A percentile compares a stretch with the other conserved stretches of the same genome.
Conservation (phyloP, 2,888 invertebrate species). For the Andrena fulva region DNA sequence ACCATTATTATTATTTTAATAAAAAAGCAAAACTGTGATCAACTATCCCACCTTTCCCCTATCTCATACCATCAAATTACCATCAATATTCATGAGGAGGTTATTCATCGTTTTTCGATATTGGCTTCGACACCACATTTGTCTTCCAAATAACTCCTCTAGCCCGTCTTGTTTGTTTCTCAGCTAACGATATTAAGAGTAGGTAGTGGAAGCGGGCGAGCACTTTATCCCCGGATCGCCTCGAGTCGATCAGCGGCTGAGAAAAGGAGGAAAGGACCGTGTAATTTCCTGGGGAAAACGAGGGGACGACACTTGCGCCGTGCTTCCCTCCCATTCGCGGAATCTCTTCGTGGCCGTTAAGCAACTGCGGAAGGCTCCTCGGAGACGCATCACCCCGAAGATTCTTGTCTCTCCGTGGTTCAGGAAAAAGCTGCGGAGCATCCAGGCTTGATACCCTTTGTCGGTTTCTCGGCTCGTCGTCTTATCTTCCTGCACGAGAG, state of each 20-base stretch:
- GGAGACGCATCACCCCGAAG: constrained; percentile 50
- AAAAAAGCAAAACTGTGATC: no score
- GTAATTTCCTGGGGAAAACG: constrained; percentile 34
- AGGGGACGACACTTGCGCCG: constrained; percentile 24
- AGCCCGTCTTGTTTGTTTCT: constrained; percentile 3
- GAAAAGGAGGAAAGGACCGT: constrained; percentile 11
- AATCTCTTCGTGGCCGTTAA: constrained; percentile 14
- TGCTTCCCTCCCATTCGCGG: constrained; percentile 35
- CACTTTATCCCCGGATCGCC: constrained; percentile 4
- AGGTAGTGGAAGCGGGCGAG: neutral
- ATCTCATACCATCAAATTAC: neutral
- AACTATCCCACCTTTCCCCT: no score
- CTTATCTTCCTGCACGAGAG: constrained; percentile 25
- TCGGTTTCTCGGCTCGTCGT: constrained; percentile 29
- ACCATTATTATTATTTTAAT: no score
- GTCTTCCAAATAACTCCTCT: constrained; percentile 40
- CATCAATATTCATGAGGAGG: constrained; percentile 33
- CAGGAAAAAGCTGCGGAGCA: neutral
- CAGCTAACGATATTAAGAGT: constrained; percentile 10
- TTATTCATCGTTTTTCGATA: constrained; percentile 30
- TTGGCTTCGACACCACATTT: constrained; percentile 39
- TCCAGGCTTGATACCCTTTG: constrained; percentile 41
- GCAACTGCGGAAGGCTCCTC: constrained; percentile 32
- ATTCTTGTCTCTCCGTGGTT: constrained; percentile 44
- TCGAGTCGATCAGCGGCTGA: neutral